phyloP scores from a whole-genome alignment of 2,888 invertebrate species.

The Asteroscopus sphinx region DNA sequence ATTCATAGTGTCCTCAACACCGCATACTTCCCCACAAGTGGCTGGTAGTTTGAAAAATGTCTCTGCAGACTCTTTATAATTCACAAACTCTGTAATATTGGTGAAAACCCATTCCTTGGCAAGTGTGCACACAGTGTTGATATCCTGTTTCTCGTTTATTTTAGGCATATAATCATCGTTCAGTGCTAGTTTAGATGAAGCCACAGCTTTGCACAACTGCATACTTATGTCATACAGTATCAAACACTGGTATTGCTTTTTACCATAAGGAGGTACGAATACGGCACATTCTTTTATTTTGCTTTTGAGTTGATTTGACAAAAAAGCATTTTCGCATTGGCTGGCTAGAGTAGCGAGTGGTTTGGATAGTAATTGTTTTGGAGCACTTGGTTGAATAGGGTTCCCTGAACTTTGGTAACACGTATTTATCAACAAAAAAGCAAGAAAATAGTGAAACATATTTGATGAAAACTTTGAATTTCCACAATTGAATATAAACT shows the following conservation, averaged over 20 bases:
- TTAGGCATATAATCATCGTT: slow-evolving; percentile 62
- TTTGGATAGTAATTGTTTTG: slow-evolving; percentile 41
- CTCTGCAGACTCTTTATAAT: slow-evolving; percentile 64
- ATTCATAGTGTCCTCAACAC: slow-evolving; percentile 63
- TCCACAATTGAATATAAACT: slow-evolving; percentile 24
- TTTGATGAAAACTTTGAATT: slow-evolving; percentile 19
- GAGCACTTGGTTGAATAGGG: slow-evolving; percentile 60
- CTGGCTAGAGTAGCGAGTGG: slow-evolving; percentile 63
- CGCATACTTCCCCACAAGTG: slow-evolving; percentile 75
- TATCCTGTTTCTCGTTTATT: slow-evolving; percentile 66
- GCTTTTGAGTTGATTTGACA: slow-evolving; percentile 67
- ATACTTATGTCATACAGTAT: slow-evolving; percentile 82
- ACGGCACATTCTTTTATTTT: slow-evolving; percentile 68
- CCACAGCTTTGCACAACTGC: slow-evolving; percentile 73
- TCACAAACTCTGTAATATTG: slow-evolving; percentile 59
- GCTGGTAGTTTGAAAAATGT: slow-evolving; percentile 62
- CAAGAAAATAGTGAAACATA: slow-evolving; percentile 75
- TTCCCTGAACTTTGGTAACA: slow-evolving; percentile 73
- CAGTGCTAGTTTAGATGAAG: slow-evolving; percentile 59
- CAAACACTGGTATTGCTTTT: slow-evolving; percentile 74
- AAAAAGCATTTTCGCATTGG: slow-evolving; percentile 71
- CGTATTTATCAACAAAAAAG: slow-evolving; percentile 72
- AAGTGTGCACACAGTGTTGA: slow-evolving; percentile 66
- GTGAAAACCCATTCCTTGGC: slow-evolving; percentile 74
- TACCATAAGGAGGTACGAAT: slow-evolving; percentile 59